Percentiles rank a stretch among this genome's conserved stretches.
Evolutionary conservation across 1,140 invertebrate species (phyloP).

Genomic region (Thaumetopoea pityocampa): DNA sequence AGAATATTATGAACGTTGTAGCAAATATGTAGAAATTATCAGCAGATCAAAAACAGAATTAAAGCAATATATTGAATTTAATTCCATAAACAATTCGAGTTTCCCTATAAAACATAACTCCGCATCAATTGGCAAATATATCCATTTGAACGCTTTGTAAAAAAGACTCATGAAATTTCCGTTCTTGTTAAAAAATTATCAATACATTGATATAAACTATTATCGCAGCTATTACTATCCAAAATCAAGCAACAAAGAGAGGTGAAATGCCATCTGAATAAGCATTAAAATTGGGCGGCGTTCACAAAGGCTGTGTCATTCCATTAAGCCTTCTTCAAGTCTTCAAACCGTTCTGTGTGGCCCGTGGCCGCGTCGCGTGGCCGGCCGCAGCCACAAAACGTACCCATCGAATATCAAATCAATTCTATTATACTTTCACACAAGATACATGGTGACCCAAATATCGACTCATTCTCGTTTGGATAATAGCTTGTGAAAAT

Average conservation of each 20-base stretch:
- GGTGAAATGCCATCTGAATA: constrained; percentile 72
- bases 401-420: constrained; percentile 65
- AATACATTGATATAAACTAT: constrained; percentile 71
- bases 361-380: constrained; percentile 62
- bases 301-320: constrained; percentile 70
- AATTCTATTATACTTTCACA: constrained; percentile 62
- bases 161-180: constrained; percentile 32
- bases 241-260: constrained; percentile 72
- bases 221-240: constrained; percentile 69
- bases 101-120: constrained; percentile 18
- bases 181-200: constrained; percentile 60
- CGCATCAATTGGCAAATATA: constrained; percentile 12
- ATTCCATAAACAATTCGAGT: constrained; percentile 23
- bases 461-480: constrained; percentile 24
- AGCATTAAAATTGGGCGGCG: constrained; percentile 72
- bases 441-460: constrained; percentile 20
- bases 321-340: constrained; percentile 73
- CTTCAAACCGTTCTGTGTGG: constrained; percentile 61
- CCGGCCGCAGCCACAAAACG: constrained; percentile 30
- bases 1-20: too few species aligned
- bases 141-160: constrained; percentile 18
- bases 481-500: constrained; percentile 11
- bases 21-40: constrained; percentile 18
- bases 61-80: constrained; percentile 23
- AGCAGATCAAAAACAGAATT: constrained; percentile 2